Evolutionary conservation across 2,888 invertebrate species (phyloP), one percentile per base, ranked within the genome.

Genomic region (Drosophila basisetae): DNA sequence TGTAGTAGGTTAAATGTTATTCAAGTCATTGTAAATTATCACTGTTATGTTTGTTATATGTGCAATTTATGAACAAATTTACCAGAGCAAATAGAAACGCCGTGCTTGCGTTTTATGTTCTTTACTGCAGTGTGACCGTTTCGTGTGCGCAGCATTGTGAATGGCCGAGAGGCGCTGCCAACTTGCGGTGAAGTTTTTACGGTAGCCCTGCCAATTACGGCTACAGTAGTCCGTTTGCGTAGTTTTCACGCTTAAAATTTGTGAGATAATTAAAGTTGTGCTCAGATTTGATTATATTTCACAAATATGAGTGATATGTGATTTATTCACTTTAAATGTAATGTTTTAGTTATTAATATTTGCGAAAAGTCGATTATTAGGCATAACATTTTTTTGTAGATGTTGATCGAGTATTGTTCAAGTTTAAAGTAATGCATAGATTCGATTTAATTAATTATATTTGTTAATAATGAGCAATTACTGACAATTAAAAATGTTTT

Each of bases 1-100:
- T 58, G 10, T 58, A 64, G 33, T 60, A 62, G 58, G 68, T 71
- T 64, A 54, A 58, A 59, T 54, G 68, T 78, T 79, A 78, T 84
- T 84, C 73, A 84, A 84, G 76, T 79, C 90, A 84, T 84, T 68
- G 61, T 84, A 18, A 73, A 58, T 75, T 68, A 56, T 61, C 79
- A 79, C 79, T 74, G 33, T 60, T 47, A 31, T 62, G 61, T 66
- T 60, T 56, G 43, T 31, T 54, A 25, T 25, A 47, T 47, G 52
- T 67, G 39, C 30, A 73, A 67, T 43, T 62, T n/a, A 50, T 59
- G 62, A 71, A 62, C 53, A 67, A 77, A 80, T 49, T 74, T 79
- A 79, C 79, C 79, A 77, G 73, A 73, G 78, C 61, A 64, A 47
- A 71, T 43, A 52, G 49, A 63, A 79, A 79, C 79, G 79, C 82